Evolutionary conservation across 2,113 vertebrate genomes (phyloP).

Genomic region (Cacatua alba): DNA sequence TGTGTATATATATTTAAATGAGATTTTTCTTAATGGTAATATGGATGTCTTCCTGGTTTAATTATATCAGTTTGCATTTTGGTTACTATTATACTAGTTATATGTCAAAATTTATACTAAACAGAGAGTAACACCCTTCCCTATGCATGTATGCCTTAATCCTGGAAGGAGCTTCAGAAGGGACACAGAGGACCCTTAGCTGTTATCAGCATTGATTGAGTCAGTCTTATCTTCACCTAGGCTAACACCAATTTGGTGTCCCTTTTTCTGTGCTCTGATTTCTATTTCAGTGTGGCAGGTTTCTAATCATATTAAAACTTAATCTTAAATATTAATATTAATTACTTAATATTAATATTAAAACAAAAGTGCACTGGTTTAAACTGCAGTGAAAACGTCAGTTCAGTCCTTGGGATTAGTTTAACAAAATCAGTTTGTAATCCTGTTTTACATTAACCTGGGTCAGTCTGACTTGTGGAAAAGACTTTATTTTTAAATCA

Average conservation of each 20-base stretch:
- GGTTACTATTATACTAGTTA: background rate
- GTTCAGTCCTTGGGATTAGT: background rate
- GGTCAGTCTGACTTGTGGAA: background rate
- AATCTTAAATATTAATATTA: too few species aligned
- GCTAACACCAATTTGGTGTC: background rate
- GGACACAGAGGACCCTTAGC: accelerated
- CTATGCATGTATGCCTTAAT: background rate
- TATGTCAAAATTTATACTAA: background rate
- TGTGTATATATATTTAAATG: background rate
- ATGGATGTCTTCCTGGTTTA: background rate
- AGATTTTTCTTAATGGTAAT: background rate
- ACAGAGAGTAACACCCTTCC: background rate
- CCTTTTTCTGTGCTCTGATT: background rate
- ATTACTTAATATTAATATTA: too few species aligned
- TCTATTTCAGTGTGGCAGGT: background rate
- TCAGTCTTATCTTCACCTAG: background rate
- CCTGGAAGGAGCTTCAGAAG: background rate
- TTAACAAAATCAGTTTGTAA: background rate
- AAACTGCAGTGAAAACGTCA: background rate
- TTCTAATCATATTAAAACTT: background rate
- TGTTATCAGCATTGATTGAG: background rate
- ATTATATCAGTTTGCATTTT: background rate
- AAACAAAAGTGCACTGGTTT: background rate
- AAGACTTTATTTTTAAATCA: background rate
- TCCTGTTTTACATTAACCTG: background rate